Base-by-base conservation (phyloP, 2,113 vertebrate genomes). In the Ia io region DNA sequence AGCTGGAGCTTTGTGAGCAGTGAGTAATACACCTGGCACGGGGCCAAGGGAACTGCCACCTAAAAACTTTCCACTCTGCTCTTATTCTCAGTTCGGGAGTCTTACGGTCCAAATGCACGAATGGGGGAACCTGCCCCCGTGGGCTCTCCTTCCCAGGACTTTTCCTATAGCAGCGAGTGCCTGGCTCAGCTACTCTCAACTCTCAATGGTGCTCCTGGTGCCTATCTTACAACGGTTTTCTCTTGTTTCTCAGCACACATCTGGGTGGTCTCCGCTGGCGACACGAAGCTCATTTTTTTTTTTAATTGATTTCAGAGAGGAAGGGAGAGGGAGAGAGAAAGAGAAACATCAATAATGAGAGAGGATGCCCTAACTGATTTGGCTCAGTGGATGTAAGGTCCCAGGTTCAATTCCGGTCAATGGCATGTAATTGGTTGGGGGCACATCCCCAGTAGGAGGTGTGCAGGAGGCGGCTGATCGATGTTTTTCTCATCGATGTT, bases 51-150 rank as follows among this genome's bases (percentile, higher is more conserved):
- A 88, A 91, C 70, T 78, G 61, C 95, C 94, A 97, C 96, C 95
- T 96, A 94, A 92, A 96, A 97, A 95, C 91, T 97, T 97, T 97
- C 97, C 96, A 88, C 59, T 94, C 49, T 51, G 40, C 65, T 67
- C 5, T 77, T 77, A 47, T 84, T 56, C 65, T 79, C 20, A 32
- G 37, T 56, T 86, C 63, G 13, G 65, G 28, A 86, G 14, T 80
- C 93, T 47, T 35, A 16, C 2, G 28, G 47, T 82, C 71, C 67
- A 69, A 67, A 74, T 2, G 61, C 16, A 74, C 53, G 44, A 79
- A 37, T 13, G n/a, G 49, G 92, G 86, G 78, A 73, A 82, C 28
- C 11, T 9, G 9, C 10, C n/a, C 37, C 2, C 9, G 4, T 25
- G 44, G 35, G 2, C 18, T n/a, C 13, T 40, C 23, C 3, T 37